Evolutionary conservation across 2,888 invertebrate species (phyloP), one percentile per base, ranked within the genome.

Genomic region (Pecten maximus): DNA sequence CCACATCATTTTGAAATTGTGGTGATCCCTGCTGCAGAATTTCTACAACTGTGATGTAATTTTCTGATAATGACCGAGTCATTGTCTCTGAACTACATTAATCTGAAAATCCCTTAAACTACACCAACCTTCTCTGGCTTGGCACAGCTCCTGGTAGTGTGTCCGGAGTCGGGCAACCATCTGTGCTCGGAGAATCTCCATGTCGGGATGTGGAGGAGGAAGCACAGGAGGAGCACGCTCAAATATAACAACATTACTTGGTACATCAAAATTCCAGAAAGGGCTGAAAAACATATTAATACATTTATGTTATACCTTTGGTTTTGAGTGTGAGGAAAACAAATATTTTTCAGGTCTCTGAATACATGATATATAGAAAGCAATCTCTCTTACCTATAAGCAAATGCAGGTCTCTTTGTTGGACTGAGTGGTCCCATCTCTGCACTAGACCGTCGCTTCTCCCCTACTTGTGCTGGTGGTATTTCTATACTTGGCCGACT

Each of bases 191-290:
- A 98, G 97, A n/a, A 98, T 98, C 97, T 99, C 99, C 88, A 98
- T 98, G 96, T 99, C 99, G 0, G 99, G 99, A 97, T 99, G 99
- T 35, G 99, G 98, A 96, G 99, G 99, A 91, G 98, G 98, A 92
- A 98, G 97, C 93, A 98, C 98, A 93, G 98, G 98, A 0, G 98
- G 98, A 28, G 98, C 98, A 92, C 99, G 97, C 97, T 99, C 99
- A 96, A 98, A 98, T 94, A 98, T 98, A 89, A 99, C 98, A 91
- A 98, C 98, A 97, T 99, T 99, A 74, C 99, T 99, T 88, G 98
- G 98, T 90, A 99, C 98, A 96, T 99, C 99, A 96, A 99, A 97
- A 97, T 99, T 99, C 99, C 99, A 99, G 8, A 95, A 96, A 19
- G 96, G 88, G 28, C 88, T 87, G 40, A 40, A 40, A 87, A 44